These are phyloP conservation scores for Gallinago undulata DNA, from an alignment of 2,113 vertebrate species.

Conservation along the genomic window DNA sequence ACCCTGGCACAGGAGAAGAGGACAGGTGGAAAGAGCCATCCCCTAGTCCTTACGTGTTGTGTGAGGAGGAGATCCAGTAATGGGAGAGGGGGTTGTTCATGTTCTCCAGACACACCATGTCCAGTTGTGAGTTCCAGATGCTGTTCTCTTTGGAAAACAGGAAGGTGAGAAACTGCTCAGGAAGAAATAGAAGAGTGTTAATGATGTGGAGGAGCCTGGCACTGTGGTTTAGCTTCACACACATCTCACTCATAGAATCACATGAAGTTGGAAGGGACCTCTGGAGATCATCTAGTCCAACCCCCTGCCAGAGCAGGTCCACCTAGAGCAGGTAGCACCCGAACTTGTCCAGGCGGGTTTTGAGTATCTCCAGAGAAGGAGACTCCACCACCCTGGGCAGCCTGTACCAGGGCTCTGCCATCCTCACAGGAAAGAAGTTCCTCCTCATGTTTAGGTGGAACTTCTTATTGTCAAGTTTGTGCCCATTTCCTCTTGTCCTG, in stretches of 20 bases:
- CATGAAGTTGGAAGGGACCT: too few relatives aligned
- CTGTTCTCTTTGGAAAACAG: slow-evolving; percentile 99
- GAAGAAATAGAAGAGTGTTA: slow-evolving; percentile 31
- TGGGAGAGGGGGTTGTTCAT: slow-evolving; percentile 98
- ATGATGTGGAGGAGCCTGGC: not conserved
- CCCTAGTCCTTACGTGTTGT: slow-evolving; percentile 90
- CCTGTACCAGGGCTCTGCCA: too few relatives aligned
- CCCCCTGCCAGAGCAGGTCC: too few relatives aligned
- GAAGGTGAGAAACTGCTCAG: slow-evolving; percentile 90
- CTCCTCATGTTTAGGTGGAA: too few relatives aligned
- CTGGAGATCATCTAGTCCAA: too few relatives aligned
- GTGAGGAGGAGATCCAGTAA: slow-evolving; percentile 99
- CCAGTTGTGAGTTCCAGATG: slow-evolving; percentile 89
- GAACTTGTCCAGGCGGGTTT: too few relatives aligned
- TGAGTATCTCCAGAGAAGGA: too few relatives aligned
- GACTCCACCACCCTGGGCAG: too few relatives aligned
- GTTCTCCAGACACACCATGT: slow-evolving; percentile 86
- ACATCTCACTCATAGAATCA: not conserved
- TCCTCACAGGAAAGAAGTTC: too few relatives aligned
- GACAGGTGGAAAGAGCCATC: not conserved
- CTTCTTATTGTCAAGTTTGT: too few relatives aligned
- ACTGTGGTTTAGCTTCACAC: not conserved
- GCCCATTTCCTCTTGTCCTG: too few relatives aligned
- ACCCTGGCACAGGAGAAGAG: not conserved
- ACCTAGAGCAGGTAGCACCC: too few relatives aligned